Base-by-base conservation (phyloP, 2,888 invertebrate genomes). In the Atrina japonica region DNA sequence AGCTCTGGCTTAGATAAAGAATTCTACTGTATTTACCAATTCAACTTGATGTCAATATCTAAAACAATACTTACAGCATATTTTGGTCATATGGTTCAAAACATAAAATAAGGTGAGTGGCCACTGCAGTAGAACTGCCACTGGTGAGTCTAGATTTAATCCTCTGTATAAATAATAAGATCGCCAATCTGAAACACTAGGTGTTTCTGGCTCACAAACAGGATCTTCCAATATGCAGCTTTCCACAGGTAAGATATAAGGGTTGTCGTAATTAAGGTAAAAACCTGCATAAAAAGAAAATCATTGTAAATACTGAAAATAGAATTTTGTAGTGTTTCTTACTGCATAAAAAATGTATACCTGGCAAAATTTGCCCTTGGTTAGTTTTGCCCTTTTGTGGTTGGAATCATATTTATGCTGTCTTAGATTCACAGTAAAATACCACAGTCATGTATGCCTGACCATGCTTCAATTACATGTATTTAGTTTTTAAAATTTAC, bases 31-130 rank as follows among this genome's bases (percentile, higher is more conserved):
- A n/a, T n/a, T n/a, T n/a, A n/a, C n/a, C n/a, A n/a, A n/a, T n/a
- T n/a, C n/a, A n/a, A n/a, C n/a, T n/a, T n/a, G n/a, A n/a, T n/a
- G n/a, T n/a, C n/a, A n/a, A n/a, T n/a, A n/a, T n/a, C n/a, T n/a
- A n/a, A n/a, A n/a, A n/a, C n/a, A n/a, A 21, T 55, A 81, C 83
- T 83, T 76, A 88, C 88, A 78, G 59, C 86, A 80, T 40, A 72
- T 49, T 25, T 77, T 73, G 0, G 86, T 61, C 50, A 82, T 77
- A 9, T 79, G 56, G 29, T 81, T 80, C 23, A 88, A 55, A 25
- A 89, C 82, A 64, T 85, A 79, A 59, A 86, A 89, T 21, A 89
- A 41, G 1, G 90, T 89, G 21, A 90, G 77, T 1, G 88, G 85
- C 75, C 83, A 87, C 29, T 82, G 85, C 9, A 89, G 81, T 0